Base-by-base conservation (phyloP, 2,888 invertebrate genomes). In the Epirrita christyi region DNA sequence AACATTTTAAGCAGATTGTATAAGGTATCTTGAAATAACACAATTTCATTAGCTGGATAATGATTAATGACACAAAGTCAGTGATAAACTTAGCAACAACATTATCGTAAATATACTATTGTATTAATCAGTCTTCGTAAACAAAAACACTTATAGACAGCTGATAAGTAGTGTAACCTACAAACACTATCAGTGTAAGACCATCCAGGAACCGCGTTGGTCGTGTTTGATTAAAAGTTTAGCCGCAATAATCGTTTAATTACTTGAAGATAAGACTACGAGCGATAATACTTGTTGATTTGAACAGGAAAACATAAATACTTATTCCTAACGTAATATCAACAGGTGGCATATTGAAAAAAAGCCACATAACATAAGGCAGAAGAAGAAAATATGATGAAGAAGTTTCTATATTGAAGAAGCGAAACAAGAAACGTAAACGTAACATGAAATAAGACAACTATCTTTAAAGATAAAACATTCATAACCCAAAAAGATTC, bases 181-280 rank as follows among this genome's bases (percentile, higher is more conserved):
- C 38, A 36, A 36, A 36, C 36, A n/a, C 15, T 40, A 40, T 40
- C 42, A 43, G 43, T 43, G 4, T 2, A 21, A 43, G 28, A 29
- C 28, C 1, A 43, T 6, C 13, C n/a, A 11, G 43, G 7, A 11
- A 11, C 43, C 6, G 43, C 11, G 29, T 7, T 28, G 21, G 43
- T 43, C 13, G 43, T 29, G 28, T 8, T 11, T 29, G 27, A n/a
- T 37, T 40, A 15, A 14, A 1, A 41, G 15, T 41, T 41, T 21
- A 15, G 9, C 4, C 37, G 15, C 14, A 40, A 15, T 15, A 41
- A 41, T 41, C 38, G 36, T 11, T 8, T 14, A 38, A 7, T 57
- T 58, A 48, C 52, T 59, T 61, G 7, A 36, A 38, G 38, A 38
- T 38, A 38, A 38, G n/a, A 11, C 10, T 6, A 38, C 14, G 2